Percentiles rank a stretch among this genome's conserved stretches.
phyloP scores from a whole-genome alignment of 2,888 invertebrate species.

The Neoscelio sp. region DNA sequence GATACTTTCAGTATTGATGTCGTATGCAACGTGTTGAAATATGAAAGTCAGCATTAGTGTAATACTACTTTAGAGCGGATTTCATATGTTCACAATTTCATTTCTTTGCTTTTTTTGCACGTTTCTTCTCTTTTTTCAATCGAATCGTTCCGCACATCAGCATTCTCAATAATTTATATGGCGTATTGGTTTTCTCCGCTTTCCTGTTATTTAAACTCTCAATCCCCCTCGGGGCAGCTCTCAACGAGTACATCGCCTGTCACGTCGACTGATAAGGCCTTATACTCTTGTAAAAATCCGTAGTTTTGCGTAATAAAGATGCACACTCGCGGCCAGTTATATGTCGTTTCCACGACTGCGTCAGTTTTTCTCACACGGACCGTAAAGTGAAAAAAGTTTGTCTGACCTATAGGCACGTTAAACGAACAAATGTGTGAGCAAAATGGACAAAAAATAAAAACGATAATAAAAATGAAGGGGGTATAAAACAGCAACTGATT shows the following conservation, averaged over 20 bases:
- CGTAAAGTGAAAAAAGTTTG: constrained; percentile 30
- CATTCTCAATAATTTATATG: constrained; percentile 31
- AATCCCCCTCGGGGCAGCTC: constrained; percentile 4
- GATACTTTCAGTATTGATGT: constrained; percentile 3
- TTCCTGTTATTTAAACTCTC: constrained; percentile 32
- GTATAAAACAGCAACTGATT: too few relatives aligned
- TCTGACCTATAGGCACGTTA: constrained; percentile 3
- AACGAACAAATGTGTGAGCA: constrained; percentile 20
- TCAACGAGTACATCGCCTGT: constrained; percentile 12
- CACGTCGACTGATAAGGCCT: constrained; percentile 16
- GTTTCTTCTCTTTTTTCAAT: background rate
- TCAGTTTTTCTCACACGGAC: constrained; percentile 6
- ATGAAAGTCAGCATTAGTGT: constrained; percentile 36
- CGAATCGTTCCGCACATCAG: constrained; percentile 7
- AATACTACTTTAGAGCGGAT: constrained; percentile 32
- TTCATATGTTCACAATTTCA: constrained; percentile 16
- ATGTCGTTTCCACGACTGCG: constrained; percentile 18
- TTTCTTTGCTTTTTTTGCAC: background rate
- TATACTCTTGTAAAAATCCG: constrained; percentile 10
- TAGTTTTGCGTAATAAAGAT: constrained; percentile 30
- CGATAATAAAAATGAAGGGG: background rate
- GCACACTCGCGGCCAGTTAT: constrained; percentile 19
- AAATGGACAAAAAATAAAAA: constrained; percentile 6
- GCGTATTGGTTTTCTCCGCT: constrained; percentile 23
- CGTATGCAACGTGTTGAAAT: constrained; percentile 17